Base-by-base conservation (phyloP, 2,888 invertebrate genomes). In the Malachius bipustulatus region DNA sequence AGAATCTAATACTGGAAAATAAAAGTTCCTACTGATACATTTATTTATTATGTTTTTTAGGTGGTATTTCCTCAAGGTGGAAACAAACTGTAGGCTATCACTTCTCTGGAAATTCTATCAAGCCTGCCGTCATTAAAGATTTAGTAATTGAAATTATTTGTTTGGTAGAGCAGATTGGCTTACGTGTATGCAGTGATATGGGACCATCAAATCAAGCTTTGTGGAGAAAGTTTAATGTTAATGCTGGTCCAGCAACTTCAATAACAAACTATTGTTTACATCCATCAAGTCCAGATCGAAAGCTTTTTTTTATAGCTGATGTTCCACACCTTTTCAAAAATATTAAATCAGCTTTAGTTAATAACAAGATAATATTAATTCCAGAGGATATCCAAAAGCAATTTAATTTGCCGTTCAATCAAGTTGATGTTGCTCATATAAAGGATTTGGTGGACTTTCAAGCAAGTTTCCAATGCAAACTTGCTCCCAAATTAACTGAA, bases 201-300 rank as follows among this genome's bases (percentile, higher is more conserved):
- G 45, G 44, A 12, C 16, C 41, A 14, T 11, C 38, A 3, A 49
- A 49, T 37, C 33, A 37, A 37, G 39, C 43, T n/a, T 39, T 48
- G 36, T 46, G 48, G 47, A 43, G 26, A 35, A 11, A 8, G 11
- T 43, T 34, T 11, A 33, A 32, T 13, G 41, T 47, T 12, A 37
- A 19, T 29, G 42, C 33, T 30, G 35, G 34, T 19, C 29, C 28
- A 12, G n/a, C 26, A 28, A n/a, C 28, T 11, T 15, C 13, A 16
- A 38, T 35, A 15, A 24, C 4, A 27, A 38, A 39, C 34, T 36
- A n/a, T 19, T 35, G 32, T 36, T 8, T 13, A 8, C 46, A 50
- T 41, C 47, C 47, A 4, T 29, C 16, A 12, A 33, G 43, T 35
- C 12, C 24, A 4, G 16, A 34, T 4, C 32, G 42, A 37, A 35